Evolutionary conservation across 2,797 vertebrate genomes (phyloP), one percentile per base, ranked within the genome.

Genomic region (Karalla daura): DNA sequence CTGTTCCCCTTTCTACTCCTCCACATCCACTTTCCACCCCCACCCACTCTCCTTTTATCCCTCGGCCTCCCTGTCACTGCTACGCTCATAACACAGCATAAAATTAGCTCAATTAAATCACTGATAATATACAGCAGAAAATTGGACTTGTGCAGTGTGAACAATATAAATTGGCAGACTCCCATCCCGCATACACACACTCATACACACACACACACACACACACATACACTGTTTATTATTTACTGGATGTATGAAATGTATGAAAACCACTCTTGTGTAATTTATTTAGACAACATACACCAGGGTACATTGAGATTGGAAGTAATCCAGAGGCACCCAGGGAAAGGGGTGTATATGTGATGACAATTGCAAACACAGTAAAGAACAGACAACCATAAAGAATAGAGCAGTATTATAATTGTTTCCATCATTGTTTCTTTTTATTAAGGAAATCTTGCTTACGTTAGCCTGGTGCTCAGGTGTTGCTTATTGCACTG

Each of bases 21-120:
- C 67, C 44, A 65, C 63, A 47, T 73, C 36, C 63, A 14, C 67
- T 69, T 64, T 17, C 30, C 41, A n/a, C n/a, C n/a, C n/a, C n/a
- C n/a, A n/a, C 45, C 10, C 32, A 58, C 58, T 40, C 37, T 11
- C 49, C 43, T 58, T 59, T 63, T 76, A 65, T 76, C 70, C 59
- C 43, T 44, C 63, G 21, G 28, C 49, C 68, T 65, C 69, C 24
- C 28, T 46, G 68, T 41, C 36, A 18, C 72, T 41, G 68, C 56
- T n/a, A 65, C 46, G 28, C 63, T 80, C 47, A 63, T 84, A 78
- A 89, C 69, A 70, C 54, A 78, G 63, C 71, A 75, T 58, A 11
- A 51, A 82, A 86, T 88, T 65, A 83, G 67, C 71, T 73, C 66
- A 67, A 81, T 82, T 81, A 84, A 81, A 82, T 88, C 68, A 81